Evolutionary conservation across 2,888 invertebrate genomes (phyloP).

Genomic region (Diarsia rubi): DNA sequence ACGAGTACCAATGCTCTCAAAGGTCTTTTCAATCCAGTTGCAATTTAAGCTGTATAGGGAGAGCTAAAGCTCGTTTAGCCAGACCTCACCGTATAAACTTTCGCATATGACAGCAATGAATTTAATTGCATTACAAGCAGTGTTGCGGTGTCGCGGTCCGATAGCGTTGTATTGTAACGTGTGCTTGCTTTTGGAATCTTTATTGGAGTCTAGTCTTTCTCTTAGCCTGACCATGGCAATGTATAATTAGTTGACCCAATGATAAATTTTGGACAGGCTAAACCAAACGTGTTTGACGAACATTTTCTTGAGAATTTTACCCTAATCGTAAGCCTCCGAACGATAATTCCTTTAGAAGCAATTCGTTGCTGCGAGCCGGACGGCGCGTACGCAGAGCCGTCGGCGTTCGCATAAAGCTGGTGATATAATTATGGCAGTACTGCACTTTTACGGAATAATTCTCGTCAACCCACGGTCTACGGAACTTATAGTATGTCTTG

Average conservation of each 20-base stretch:
- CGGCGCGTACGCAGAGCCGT: conserved; percentile 17
- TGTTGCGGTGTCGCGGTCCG: no score
- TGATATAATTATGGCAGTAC: conserved; percentile 18
- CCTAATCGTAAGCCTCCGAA: neutral
- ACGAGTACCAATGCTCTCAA: no score
- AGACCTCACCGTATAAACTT: no score
- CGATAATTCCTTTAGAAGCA: neutral
- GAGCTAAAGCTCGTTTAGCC: no score
- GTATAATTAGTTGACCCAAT: neutral
- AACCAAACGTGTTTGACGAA: neutral
- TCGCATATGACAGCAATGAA: neutral
- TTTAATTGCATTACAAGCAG: no score
- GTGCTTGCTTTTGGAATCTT: no score
- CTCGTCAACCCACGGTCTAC: neutral
- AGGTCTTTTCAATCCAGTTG: no score
- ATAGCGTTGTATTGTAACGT: no score
- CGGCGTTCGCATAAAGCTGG: neutral
- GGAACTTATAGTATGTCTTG: neutral
- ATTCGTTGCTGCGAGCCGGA: conserved; percentile 27
- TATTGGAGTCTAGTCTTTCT: neutral
- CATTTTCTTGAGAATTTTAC: neutral
- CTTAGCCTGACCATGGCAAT: neutral
- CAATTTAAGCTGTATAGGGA: no score
- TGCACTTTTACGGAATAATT: neutral
- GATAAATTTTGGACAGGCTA: neutral